A percentile compares a stretch with the other conserved stretches of the same genome.
These are phyloP conservation scores for Drosophila mulleri DNA, from an alignment of 2,888 invertebrate genomes.

Conservation along the genomic window DNA sequence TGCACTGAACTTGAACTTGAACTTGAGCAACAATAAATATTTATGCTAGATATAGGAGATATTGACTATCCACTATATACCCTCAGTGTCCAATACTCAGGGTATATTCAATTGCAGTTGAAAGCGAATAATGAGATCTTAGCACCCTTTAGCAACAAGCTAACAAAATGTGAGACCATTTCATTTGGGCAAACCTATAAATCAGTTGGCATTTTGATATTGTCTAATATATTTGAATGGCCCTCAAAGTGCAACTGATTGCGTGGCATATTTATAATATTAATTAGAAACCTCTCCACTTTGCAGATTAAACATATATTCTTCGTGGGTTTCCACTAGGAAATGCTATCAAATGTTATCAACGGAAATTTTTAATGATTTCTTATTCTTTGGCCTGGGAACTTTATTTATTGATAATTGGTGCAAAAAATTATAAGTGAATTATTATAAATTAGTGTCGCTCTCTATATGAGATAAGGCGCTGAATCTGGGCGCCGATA, in stretches of 20 bases:
- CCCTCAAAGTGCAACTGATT: background rate
- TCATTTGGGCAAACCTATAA: background rate
- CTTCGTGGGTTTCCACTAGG: background rate
- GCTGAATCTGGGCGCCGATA: conserved; percentile 29
- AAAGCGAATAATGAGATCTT: background rate
- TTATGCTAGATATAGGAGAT: background rate
- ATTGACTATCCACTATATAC: background rate
- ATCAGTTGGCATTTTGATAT: background rate
- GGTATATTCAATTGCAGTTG: background rate
- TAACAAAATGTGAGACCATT: background rate
- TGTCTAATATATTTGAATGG: background rate
- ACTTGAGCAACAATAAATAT: background rate
- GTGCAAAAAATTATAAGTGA: conserved; percentile 32
- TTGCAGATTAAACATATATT: background rate
- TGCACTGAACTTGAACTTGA: background rate
- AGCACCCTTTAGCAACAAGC: too few species aligned
- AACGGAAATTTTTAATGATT: background rate
- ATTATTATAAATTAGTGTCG: conserved; percentile 36
- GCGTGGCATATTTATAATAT: background rate
- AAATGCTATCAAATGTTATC: conserved; percentile 3
- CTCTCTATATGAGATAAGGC: conserved; percentile 6
- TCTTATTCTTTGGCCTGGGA: background rate
- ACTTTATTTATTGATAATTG: conserved; percentile 27
- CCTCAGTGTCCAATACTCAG: too few species aligned
- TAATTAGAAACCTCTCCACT: too few species aligned